Evolutionary conservation across 1,140 invertebrate species (phyloP), one percentile per base, ranked within the genome.

Genomic region (Drosophila carrolli): DNA sequence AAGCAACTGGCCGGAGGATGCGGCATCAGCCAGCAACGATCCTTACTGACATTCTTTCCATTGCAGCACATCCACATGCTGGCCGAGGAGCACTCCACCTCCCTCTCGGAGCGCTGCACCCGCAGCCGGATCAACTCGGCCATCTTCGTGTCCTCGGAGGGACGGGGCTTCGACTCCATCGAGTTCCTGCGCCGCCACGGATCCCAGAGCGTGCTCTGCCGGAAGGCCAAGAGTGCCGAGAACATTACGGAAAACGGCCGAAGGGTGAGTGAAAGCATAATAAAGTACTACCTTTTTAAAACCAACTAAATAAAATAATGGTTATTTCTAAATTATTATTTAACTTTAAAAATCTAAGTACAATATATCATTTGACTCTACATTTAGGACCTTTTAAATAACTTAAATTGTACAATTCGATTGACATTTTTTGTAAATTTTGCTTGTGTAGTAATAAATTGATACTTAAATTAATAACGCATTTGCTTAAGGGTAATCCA

Each of bases 41-140:
- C 48, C 51, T 38, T 38, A 54, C 73, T 76, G 55, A 75, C 38
- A 43, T 41, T 6, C 13, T 41, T 73, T 47, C 16, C 41, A 4
- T 89, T 89, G 44, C 94, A 96, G 95, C 95, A 95, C 93, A 94
- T 95, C 94, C 95, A 95, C 91, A 88, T 90, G 77, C 63, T 90
- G 57, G 89, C 83, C 23, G 92, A 92, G 63, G 92, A 92, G 66
- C 92, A 81, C n/a, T 92, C 92, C 60, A 82, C 84, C 41, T 91
- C 90, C 47, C 91, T 92, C 53, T 82, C 92, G 62, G 92, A 92
- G 53, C 94, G 94, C 57, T 94, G 94, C 72, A 94, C 94, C 43
- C 93, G 96, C 59, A 95, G 95, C 60, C 93, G 96, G 14, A 95
- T 96, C 79, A 96, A 96, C 90, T 96, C 96, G 62, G 96, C 96